These are phyloP conservation scores for Spisula subtruncata DNA, from an alignment of 2,888 invertebrate genomes.

Conservation along the genomic window DNA sequence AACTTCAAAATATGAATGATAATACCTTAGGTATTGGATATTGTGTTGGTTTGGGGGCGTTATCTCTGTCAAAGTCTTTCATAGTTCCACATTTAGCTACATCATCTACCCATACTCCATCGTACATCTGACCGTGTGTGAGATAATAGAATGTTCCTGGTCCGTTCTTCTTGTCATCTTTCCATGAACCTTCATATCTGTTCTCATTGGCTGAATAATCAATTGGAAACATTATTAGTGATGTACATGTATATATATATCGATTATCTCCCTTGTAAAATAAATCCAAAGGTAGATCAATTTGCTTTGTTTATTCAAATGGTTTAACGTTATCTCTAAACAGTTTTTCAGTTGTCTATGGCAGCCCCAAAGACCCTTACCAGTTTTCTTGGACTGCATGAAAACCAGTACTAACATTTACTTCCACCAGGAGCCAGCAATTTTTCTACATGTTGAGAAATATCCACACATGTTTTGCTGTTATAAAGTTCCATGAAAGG, in stretches of 20 bases:
- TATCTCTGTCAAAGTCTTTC: conserved; percentile 86
- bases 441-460: neutral
- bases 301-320: no score
- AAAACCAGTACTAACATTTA: no score
- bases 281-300: no score
- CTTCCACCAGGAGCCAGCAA: neutral
- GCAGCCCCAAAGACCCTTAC: no score
- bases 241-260: no score
- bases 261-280: no score
- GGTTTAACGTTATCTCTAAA: no score
- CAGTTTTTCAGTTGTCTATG: no score
- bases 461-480: neutral
- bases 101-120: conserved; percentile 88
- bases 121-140: conserved; percentile 87
- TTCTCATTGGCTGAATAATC: conserved; percentile 86
- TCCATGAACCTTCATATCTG: conserved; percentile 88
- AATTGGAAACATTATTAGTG: no score
- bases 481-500: no score
- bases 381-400: no score
- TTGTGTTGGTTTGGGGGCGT: conserved; percentile 86
- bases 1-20: no score
- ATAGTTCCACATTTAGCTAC: conserved; percentile 88
- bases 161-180: conserved; percentile 87
- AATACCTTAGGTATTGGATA: conserved; percentile 86
- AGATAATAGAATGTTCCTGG: conserved; percentile 88